These are phyloP conservation scores for Drosophila pruinosa DNA, from an alignment of 1,140 invertebrate species.

Conservation along the genomic window DNA sequence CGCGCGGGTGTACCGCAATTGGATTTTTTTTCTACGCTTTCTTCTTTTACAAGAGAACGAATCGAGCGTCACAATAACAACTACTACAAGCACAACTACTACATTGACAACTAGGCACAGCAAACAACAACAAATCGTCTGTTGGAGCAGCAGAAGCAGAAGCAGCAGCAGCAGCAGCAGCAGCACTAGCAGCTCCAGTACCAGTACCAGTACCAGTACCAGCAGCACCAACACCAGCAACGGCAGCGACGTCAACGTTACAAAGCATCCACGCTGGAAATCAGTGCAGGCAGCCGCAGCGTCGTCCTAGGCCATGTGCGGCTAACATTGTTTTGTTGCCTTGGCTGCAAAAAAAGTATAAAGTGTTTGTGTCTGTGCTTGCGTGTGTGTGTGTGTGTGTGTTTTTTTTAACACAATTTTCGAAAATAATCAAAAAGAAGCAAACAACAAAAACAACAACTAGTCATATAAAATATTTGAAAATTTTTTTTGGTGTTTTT, in stretches of 20 bases:
- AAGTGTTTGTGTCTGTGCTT: too few species aligned
- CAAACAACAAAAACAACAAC: slow-evolving; percentile 15
- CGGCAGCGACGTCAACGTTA: slow-evolving; percentile 47
- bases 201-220: slow-evolving; percentile 34
- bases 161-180: neutral
- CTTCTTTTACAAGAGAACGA: slow-evolving; percentile 19
- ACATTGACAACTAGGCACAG: slow-evolving; percentile 33
- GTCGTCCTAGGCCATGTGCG: slow-evolving; percentile 51
- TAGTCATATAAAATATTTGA: neutral
- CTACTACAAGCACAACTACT: slow-evolving; percentile 42
- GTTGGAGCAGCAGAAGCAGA: slow-evolving; percentile 25
- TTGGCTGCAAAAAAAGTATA: slow-evolving; percentile 25
- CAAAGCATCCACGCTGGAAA: slow-evolving; percentile 50
- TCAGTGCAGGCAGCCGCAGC: slow-evolving; percentile 51
- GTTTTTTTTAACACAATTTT: too few species aligned
- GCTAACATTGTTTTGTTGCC: slow-evolving; percentile 39
- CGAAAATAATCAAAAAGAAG: slow-evolving; percentile 9
- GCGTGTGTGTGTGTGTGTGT: too few species aligned
- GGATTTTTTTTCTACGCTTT: neutral
- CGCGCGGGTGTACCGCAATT: slow-evolving; percentile 7
- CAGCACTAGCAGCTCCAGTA: neutral
- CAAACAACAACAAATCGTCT: too few species aligned
- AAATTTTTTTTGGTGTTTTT: neutral
- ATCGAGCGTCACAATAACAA: slow-evolving; percentile 28
- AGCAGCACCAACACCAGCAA: slow-evolving; percentile 19